These are phyloP conservation scores for Pseudomyrmex gracilis DNA, from an alignment of 1,140 invertebrate genomes.

Conservation along the genomic window DNA sequence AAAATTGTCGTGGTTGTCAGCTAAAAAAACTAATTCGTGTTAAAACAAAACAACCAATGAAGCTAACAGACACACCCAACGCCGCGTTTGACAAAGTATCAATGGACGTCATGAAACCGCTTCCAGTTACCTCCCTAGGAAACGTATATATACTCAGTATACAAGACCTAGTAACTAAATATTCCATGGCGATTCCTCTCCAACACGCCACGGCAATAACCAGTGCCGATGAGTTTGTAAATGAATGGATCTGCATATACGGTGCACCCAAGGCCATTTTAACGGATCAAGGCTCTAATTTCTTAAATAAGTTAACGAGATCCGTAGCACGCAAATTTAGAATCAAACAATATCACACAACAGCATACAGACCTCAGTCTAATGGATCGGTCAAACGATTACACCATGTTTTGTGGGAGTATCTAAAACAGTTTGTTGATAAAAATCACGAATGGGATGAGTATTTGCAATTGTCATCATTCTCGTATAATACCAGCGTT, in stretches of 20 bases:
- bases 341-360: not conserved
- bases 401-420: not conserved
- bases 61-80: constrained; percentile 30
- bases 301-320: constrained; percentile 8
- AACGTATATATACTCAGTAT: constrained; percentile 56
- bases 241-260: constrained; percentile 37
- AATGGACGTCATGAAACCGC: constrained; percentile 52
- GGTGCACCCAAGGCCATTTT: too few relatives aligned
- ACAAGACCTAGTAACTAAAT: constrained; percentile 66
- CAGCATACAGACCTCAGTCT: constrained; percentile 1
- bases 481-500: constrained; percentile 57
- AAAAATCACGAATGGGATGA: constrained; percentile 14
- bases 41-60: too few relatives aligned
- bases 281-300: constrained; percentile 15
- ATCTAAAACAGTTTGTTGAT: constrained; percentile 38
- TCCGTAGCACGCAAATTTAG: constrained; percentile 8
- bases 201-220: not conserved
- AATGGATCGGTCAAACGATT: not conserved
- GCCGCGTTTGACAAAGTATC: constrained; percentile 45
- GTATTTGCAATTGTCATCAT: constrained; percentile 41
- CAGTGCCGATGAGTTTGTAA: constrained; percentile 60
- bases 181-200: constrained; percentile 40
- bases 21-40: too few relatives aligned
- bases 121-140: constrained; percentile 8
- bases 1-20: too few relatives aligned